Evolutionary conservation across 2,797 vertebrate species (phyloP).

Genomic region (Xenopus petersii): DNA sequence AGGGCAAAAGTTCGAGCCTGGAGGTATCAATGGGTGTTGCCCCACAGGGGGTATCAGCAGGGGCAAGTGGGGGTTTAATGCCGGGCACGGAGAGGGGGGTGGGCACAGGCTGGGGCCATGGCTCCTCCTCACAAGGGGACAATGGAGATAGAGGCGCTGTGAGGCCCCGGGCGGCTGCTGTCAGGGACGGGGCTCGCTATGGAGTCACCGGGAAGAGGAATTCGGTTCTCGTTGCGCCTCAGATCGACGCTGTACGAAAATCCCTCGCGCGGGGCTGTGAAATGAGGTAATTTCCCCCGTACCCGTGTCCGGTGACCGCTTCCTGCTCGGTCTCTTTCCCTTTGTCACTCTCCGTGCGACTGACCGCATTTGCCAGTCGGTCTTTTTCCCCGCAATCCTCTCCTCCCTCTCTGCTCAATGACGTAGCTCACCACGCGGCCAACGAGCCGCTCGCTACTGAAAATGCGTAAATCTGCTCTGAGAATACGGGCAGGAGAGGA

Average conservation of each 20-base stretch:
- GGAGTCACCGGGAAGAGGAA: not conserved
- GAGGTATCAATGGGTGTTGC: not conserved
- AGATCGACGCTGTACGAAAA: not conserved
- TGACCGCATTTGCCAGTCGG: conserved; percentile 49
- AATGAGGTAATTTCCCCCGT: not conserved
- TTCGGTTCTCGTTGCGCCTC: not conserved
- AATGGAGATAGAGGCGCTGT: too few species aligned
- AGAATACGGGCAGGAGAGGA: conserved; percentile 51
- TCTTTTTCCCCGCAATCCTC: conserved; percentile 48
- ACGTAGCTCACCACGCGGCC: conserved; percentile 3
- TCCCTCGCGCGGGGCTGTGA: not conserved
- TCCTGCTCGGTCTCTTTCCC: conserved; percentile 46
- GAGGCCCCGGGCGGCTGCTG: not conserved
- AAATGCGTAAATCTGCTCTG: conserved; percentile 48
- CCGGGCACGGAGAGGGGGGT: not conserved
- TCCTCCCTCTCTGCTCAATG: conserved; percentile 54
- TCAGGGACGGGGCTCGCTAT: not conserved
- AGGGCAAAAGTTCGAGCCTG: too few species aligned
- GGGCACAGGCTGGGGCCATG: conserved; percentile 67
- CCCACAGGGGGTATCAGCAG: not conserved
- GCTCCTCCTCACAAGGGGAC: conserved; percentile 63
- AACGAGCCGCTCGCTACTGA: conserved; percentile 41
- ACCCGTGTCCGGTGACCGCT: conserved; percentile 30
- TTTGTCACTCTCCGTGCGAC: conserved; percentile 53
- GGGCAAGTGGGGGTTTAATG: not conserved